Evolutionary conservation across 2,888 invertebrate genomes (phyloP), one percentile per base, ranked within the genome.

Genomic region (Leptinotarsa juncta): DNA sequence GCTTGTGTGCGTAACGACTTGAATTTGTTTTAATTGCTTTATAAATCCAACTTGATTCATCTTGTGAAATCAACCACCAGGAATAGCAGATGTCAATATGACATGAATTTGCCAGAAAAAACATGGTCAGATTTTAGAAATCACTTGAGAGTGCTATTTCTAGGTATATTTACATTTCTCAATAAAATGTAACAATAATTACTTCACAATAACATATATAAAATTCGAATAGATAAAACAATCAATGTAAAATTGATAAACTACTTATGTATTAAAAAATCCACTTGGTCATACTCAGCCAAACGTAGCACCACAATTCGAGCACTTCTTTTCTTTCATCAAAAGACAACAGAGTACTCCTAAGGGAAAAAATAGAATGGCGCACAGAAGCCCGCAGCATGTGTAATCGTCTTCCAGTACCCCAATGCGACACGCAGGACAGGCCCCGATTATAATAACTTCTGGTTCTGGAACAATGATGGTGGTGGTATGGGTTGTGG

Each of bases 361-460:
- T 53, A 96, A 70, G 0, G 97, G 97, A 85, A 97, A 97, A 88
- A 94, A 96, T 49, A 95, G 88, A 77, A 96, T 94, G 23, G 96
- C 96, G 88, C 96, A 96, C 72, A 94, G 89, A 16, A 97, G 90
- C 73, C 96, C 97, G 65, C 95, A 89, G 83, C 95, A 94, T 0
- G 96, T 94, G 87, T 94, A 97, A 84, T 96, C 95, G 82, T 96
- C 96, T 88, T 96, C 95, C 60, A 97, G 89, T 42, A 95, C 91
- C 18, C 97, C 97, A 75, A 96, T 95, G 80, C 96, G 90, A 85
- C 97, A 97, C 1, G 95, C 94, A 2, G 97, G 97, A 87, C 97
- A 97, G 3, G 94, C 95, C 0, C 96, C 96, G 0, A 97, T 93
- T 0, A 96, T 89, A 77, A 96, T 93, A 53, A 96, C 95, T 77